Evolutionary conservation across 2,888 invertebrate genomes (phyloP), one percentile per base, ranked within the genome.

Genomic region (Leucophora obtusa): DNA sequence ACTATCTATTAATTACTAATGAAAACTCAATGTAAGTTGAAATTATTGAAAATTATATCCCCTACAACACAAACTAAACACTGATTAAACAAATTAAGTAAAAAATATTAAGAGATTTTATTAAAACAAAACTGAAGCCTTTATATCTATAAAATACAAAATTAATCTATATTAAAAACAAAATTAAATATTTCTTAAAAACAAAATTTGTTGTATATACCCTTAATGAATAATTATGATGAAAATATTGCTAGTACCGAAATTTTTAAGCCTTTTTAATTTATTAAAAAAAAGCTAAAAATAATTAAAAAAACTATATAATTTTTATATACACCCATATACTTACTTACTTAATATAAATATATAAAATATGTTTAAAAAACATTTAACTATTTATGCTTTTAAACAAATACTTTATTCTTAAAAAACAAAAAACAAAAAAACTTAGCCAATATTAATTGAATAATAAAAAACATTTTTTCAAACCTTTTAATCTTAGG

Each of bases 311-410:
- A 50, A 74, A 59, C 47, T 71, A 59, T 75, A 72, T 71, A 72
- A 71, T 76, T 73, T 65, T 79, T 75, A 73, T 72, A 79, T 69
- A 79, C 66, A 82, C 59, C 43, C 53, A 18, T 35, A 53, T 53
- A 35, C 28, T 14, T 33, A n/a, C 17, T 35, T 38, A 33, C 56
- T 33, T 15, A 58, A 33, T 28, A 28, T 28, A 28, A 21, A 21
- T 21, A 21, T 47, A 50, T 0, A 73, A 51, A 63, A 59, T 47
- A 71, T 72, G 62, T 69, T 58, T 69, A 35, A 35, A 65, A 65
- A 65, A 74, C 56, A 53, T 76, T 80, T 73, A 59, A 73, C 50
- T 56, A 71, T 66, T 71, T 75, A 75, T 73, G 76, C 73, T 81
- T 81, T 81, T 73, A 81, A 47, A 38, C 11, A 38, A 38, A 77